Evolutionary conservation across 2,888 invertebrate species (phyloP), one percentile per base, ranked within the genome.

Genomic region (Lasioglossum marginatum): DNA sequence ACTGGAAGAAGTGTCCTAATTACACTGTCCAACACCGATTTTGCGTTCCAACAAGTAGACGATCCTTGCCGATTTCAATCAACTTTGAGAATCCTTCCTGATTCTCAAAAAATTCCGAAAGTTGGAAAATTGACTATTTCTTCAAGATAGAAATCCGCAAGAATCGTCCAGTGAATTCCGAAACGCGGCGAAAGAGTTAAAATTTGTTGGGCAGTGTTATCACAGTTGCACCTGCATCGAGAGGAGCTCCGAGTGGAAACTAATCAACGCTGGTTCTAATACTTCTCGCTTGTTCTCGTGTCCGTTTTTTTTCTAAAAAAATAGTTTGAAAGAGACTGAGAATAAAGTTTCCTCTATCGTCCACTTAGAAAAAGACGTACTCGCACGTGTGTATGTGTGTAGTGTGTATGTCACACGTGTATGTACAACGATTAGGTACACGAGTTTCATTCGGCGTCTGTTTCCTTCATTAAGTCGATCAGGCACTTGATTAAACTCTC

Each of bases 401-500:
- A n/a, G 60, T 27, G 27, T 60, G 12, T 60, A 12, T 63, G n/a
- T 48, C 23, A 43, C 60, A 48, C 40, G 45, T 70, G 37, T 14
- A 71, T 57, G 43, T 52, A 45, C 31, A 66, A 31, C 27, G 19
- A 63, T 43, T 43, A 75, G 5, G 12, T 57, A 57, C 43, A 52
- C 8, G 63, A 45, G 27, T n/a, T 72, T 31, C 19, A 31, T 73
- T 57, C 57, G 72, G 57, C 45, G 14, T 48, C 34, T 40, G 23
- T 45, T 57, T 63, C 10, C 43, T 14, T 45, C 27, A 4, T 74
- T 70, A 74, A 81, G 3, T 23, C 43, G 43, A 48, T 48, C 75
- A 90, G 91, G 91, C 91, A 91, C 91, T 91, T 91, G 85, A 85
- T 89, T 82, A 87, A 66, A 75, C 82, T 85, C 79, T 63, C 19